These are phyloP conservation scores for Megalopta genalis DNA, from an alignment of 1,140 invertebrate genomes.

Conservation along the genomic window DNA sequence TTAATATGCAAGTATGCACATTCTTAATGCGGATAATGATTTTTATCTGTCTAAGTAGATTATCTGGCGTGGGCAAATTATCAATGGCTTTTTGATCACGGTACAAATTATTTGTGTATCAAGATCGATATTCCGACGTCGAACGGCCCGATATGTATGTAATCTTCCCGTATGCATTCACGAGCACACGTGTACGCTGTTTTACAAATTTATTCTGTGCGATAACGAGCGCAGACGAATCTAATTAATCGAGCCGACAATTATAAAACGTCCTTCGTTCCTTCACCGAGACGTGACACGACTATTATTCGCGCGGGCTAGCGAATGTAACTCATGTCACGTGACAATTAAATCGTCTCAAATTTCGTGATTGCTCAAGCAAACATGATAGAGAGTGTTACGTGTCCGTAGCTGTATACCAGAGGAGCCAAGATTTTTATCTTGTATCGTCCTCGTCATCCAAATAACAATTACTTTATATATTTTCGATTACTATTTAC, in stretches of 20 bases:
- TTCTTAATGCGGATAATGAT: too few species aligned
- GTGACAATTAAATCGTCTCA: conserved; percentile 33
- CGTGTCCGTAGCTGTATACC: background rate
- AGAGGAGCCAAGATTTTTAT: too few species aligned
- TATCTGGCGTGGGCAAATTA: too few species aligned
- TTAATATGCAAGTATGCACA: too few species aligned
- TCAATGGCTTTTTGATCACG: too few species aligned
- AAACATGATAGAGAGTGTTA: background rate
- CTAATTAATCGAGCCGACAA: conserved; percentile 28
- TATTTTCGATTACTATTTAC: too few species aligned
- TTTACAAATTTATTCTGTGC: background rate
- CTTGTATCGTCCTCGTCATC: too few species aligned
- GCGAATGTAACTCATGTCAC: conserved; percentile 4
- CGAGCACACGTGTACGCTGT: background rate
- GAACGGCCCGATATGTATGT: too few species aligned
- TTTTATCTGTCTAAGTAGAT: too few species aligned
- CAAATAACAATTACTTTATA: too few species aligned
- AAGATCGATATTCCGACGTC: background rate
- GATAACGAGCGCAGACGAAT: background rate
- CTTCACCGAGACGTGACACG: conserved; percentile 1
- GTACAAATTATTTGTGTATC: background rate
- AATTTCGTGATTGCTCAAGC: conserved; percentile 30
- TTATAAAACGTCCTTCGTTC: conserved; percentile 29
- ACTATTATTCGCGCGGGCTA: background rate
- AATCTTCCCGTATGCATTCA: background rate